Evolutionary conservation across 2,888 invertebrate genomes (phyloP), one percentile per base, ranked within the genome.

Genomic region (Nebria salina): DNA sequence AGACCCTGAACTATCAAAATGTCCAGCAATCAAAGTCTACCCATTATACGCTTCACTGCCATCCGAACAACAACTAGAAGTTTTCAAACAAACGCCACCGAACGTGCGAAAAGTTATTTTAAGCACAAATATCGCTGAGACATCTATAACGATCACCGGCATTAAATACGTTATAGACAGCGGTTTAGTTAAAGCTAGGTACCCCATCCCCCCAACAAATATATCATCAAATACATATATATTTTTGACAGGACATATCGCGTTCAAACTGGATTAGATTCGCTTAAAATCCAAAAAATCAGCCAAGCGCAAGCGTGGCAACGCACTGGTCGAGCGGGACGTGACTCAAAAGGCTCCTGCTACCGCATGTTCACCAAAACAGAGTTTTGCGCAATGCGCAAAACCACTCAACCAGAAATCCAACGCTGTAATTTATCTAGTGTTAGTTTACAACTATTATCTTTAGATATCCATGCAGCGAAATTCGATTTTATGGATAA

Each of bases 101-200:
- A 94, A 94, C 82, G 93, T 93, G 20, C 91, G 99, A 77, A 99
- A 99, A 90, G 93, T 99, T 34, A 94, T 99, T 42, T 91, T 99
- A 75, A 95, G 98, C 6, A 99, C 99, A 43, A 99, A 99, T 88
- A 96, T 99, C 83, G 99, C 99, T 0, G 99, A 99, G 90, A 97
- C 99, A 0, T 99, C 98, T 2, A 93, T 99, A 42, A 99, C 99
- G 0, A 98, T 99, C 85, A 95, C 95, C 80, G 95, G 96, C 77
- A 95, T 98, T 84, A 95, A 95, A 85, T 95, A 93, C 89, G 97
- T 98, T 9, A 94, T 98, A 81, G 98, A 98, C 87, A 93, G 95
- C 81, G 98, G 98, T 0, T 94, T 95, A 88, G 97, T 98, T 0
- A 98, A 98, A 90, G 93, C 70, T 13, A 94, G 95, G 93, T 95